Conservation (phyloP, 2,888 invertebrate species). For the Pterobdella sp. region DNA sequence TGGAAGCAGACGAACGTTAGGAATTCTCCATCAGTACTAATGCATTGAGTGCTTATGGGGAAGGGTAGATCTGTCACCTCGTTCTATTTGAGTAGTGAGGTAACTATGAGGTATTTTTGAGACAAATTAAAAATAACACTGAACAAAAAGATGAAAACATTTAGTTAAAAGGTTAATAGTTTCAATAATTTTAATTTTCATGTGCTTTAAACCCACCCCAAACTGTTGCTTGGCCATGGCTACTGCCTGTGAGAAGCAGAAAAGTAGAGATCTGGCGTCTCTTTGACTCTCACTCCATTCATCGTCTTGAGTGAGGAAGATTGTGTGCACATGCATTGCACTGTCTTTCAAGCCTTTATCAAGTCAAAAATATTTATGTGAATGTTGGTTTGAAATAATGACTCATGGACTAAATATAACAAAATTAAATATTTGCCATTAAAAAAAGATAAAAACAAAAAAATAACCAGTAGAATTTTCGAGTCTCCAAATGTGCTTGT, state of each 20-base stretch:
- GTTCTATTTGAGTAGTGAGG: constrained; percentile 14
- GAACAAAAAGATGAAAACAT: background rate
- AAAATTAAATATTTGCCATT: no score
- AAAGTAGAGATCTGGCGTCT: constrained; percentile 43
- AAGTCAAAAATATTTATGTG: background rate
- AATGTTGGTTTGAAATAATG: background rate
- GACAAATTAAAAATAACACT: background rate
- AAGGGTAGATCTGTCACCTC: constrained; percentile 44
- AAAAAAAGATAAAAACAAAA: background rate
- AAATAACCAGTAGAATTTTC: constrained; percentile 31
- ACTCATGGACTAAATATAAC: background rate
- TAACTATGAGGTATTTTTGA: constrained; percentile 9
- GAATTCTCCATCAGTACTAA: constrained; percentile 69
- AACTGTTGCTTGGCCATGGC: constrained; percentile 67
- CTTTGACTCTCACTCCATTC: constrained; percentile 40
- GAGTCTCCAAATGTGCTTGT: constrained; percentile 38
- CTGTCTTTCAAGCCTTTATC: constrained; percentile 23
- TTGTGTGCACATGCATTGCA: constrained; percentile 62
- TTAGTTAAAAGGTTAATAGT: background rate
- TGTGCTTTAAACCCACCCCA: constrained; percentile 57
- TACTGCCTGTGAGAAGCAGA: constrained; percentile 67
- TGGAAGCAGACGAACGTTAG: constrained; percentile 78
- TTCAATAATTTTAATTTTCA: background rate
- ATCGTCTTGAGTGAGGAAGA: constrained; percentile 59
- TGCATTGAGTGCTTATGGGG: constrained; percentile 72